A percentile compares a stretch with the other conserved stretches of the same genome.
phyloP scores from a whole-genome alignment of 1,140 invertebrate species.

The Lysiphlebus fabarum region DNA sequence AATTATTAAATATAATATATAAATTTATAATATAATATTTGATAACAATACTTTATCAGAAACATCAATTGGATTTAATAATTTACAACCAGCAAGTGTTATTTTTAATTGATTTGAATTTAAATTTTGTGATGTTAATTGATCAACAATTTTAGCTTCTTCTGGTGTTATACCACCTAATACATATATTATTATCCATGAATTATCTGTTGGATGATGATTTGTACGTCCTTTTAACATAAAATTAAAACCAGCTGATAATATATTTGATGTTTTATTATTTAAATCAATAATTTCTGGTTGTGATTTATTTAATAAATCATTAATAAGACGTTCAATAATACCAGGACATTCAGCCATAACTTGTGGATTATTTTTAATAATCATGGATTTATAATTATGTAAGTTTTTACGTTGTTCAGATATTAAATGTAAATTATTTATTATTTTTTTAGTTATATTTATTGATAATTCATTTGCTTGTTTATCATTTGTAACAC shows the following conservation, averaged over 20 bases:
- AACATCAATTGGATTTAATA: conserved; percentile 45
- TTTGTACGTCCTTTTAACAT: conserved; percentile 42
- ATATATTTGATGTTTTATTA: conserved; percentile 53
- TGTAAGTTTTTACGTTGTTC: conserved; percentile 38
- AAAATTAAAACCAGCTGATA: conserved; percentile 48
- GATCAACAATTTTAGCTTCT: conserved; percentile 49
- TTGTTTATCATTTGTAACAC: conserved; percentile 32
- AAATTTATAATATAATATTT: conserved; percentile 32
- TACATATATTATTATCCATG: conserved; percentile 59
- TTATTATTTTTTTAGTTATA: conserved; percentile 40
- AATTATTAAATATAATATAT: too few species aligned
- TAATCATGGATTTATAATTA: conserved; percentile 43
- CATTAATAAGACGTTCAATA: conserved; percentile 56
- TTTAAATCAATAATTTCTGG: conserved; percentile 56
- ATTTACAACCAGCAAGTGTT: conserved; percentile 45
- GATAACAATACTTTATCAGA: conserved; percentile 43
- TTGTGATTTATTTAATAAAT: conserved; percentile 53
- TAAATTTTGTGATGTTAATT: conserved; percentile 31
- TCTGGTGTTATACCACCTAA: conserved; percentile 62
- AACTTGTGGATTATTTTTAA: conserved; percentile 40
- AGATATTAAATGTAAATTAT: conserved; percentile 38
- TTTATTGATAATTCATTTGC: conserved; percentile 35
- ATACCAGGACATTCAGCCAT: conserved; percentile 52
- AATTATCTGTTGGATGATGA: conserved; percentile 59
- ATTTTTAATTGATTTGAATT: conserved; percentile 31